Base-by-base conservation (phyloP, 2,888 invertebrate species). In the Rapana venosa region DNA sequence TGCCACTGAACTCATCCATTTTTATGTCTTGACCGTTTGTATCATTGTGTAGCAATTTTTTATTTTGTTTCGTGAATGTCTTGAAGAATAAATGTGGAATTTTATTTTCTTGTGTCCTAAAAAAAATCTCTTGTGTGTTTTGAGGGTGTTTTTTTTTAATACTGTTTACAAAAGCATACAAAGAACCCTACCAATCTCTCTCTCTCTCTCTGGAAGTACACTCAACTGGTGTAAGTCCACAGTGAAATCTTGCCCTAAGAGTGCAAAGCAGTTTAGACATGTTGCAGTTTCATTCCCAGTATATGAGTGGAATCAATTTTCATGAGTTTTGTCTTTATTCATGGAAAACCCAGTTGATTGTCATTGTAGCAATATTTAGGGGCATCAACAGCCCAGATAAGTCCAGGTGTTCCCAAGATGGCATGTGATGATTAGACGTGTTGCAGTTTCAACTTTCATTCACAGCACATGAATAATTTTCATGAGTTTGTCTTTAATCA, bases 321-420 rank as follows among this genome's bases (percentile, higher is more conserved):
- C 22, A 61, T 15, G 15, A 20, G 13, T 61, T 61, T n/a, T 2
- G 20, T 20, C 61, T 61, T n/a, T 79, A 79, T 8, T 22, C 32
- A 1, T 32, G 15, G 81, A 88, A 88, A 61, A 88, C 66, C 88
- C 88, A 83, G 15, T 70, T 81, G 6, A 91, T 83, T 20, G 61
- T 94, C 93, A 22, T 94, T 90, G 92, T 96, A 96, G 47, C 96
- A 94, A 5, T 94, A 90, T 56, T 91, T 87, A 30, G 94, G 93
- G 26, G 96, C 96, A 91, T 96, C 95, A 89, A 94, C 93, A 8
- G 94, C 96, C 96, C 96, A 96, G n/a, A 96, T 94, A 96, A 96
- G 92, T 96, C 96, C 35, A 96, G 92, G 93, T 96, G 96, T 92
- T 96, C 95, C 94, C 95, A 96, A 13, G 91, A 88, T 11, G 92